Evolutionary conservation across 1,140 invertebrate genomes (phyloP).

Genomic region (Ridgeia piscesae): DNA sequence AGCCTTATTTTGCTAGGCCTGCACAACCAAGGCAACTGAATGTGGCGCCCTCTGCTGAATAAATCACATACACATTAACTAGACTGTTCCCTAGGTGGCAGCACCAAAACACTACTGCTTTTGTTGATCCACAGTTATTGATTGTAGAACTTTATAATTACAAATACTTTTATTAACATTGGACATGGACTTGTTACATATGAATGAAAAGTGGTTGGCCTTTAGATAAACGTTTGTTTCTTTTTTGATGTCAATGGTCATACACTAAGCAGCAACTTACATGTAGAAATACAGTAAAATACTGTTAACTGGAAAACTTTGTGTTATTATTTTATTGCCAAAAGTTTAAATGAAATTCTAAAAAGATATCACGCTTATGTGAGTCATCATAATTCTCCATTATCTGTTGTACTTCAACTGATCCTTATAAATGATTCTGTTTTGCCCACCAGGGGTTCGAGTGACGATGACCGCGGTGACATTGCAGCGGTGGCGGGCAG

Average conservation of each 20-base stretch:
- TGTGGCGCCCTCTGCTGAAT: background rate
- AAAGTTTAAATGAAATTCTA: background rate
- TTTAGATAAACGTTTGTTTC: too few species aligned
- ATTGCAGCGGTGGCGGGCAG: background rate
- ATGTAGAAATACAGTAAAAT: too few species aligned
- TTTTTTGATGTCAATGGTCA: too few species aligned
- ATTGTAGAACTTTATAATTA: too few species aligned
- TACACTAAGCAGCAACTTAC: too few species aligned
- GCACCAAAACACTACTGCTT: background rate
- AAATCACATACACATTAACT: background rate
- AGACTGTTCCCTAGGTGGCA: background rate
- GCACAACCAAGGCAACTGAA: background rate
- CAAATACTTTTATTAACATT: too few species aligned
- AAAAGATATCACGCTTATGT: background rate
- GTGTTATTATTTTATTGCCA: background rate
- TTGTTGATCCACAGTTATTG: too few species aligned
- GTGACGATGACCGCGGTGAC: constrained; percentile 12
- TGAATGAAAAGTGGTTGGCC: too few species aligned
- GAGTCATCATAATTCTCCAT: background rate
- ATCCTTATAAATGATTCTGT: background rate
- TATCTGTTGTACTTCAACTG: background rate
- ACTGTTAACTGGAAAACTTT: background rate
- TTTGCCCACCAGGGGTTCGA: background rate
- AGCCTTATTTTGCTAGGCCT: background rate
- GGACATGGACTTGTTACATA: too few species aligned